Base-by-base conservation (phyloP, 1,140 invertebrate species). In the Brachionus rubens region DNA sequence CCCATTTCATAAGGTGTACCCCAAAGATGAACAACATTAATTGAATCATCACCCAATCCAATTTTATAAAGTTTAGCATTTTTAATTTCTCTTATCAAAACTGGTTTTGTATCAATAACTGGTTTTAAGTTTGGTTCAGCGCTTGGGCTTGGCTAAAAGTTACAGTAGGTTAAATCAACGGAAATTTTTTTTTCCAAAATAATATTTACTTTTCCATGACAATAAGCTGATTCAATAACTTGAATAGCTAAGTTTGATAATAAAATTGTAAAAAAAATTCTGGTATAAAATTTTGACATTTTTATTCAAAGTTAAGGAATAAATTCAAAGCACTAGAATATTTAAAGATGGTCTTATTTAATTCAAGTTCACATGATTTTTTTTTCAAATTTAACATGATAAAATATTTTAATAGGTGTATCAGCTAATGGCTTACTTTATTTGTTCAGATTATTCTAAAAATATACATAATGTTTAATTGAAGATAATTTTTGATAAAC, bases 1-100 rank as follows among this genome's bases (percentile, higher is more conserved):
- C 81, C 81, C 80, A 80, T 80, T 19, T 81, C 80, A 52, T 81
- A 81, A 1, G 80, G 79, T 2, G 76, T 78, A 80, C 81, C 81
- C 77, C 78, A 81, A 19, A 81, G 70, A 78, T 81, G 81, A 3
- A 79, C 78, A 30, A 81, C 76, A 21, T 79, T 65, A 28, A 81
- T 79, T 5, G 76, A 52, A 54, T 80, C 79, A 21, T 80, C 78
- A 9, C 78, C 80, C 1, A 52, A 54, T 0, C 81, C 81, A 12
- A 78, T 76, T 14, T 50, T 77, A 52, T 78, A 81, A 6, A 80
- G 59, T 33, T 80, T 79, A 28, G 79, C 81, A 70, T 81, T 81
- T 10, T 72, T 48, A 16, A 80, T 78, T 28, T 78, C 67, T 16
- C 75, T 78, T 0, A 81, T 24, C 9, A 79, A 78, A 3, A 36